Conservation (phyloP, 64 coral and sea anemone genomes). For the Actinia equina region DNA sequence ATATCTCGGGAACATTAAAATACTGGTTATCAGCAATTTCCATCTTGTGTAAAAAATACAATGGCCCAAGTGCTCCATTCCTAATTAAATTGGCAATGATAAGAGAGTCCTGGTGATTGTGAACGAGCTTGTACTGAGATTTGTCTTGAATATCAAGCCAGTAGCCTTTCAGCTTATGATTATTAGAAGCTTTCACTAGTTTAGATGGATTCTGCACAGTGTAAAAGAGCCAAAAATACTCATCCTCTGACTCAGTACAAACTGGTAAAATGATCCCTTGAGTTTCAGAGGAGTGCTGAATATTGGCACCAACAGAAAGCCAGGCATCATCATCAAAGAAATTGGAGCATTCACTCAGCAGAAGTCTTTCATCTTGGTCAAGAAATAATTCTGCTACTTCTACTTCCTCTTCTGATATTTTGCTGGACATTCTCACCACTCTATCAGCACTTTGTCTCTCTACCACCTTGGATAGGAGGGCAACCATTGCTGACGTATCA, state of each 20-base stretch:
- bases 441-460: slow-evolving; percentile 26
- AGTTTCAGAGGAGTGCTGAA: too few relatives aligned
- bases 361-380: neutral
- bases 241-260: neutral
- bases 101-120: slow-evolving; percentile 36
- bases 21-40: slow-evolving; percentile 39
- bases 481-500: neutral
- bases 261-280: neutral
- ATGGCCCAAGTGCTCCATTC: slow-evolving; percentile 47
- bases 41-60: slow-evolving; percentile 42
- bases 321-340: slow-evolving; percentile 23
- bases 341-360: neutral
- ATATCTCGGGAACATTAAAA: slow-evolving; percentile 19
- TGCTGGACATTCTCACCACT: slow-evolving; percentile 28
- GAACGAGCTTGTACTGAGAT: slow-evolving; percentile 18
- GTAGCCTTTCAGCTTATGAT: neutral
- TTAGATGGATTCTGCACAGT: neutral
- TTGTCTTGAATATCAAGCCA: too few relatives aligned
- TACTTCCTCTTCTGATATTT: slow-evolving; percentile 40
- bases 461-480: slow-evolving; percentile 41
- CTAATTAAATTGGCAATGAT: slow-evolving; percentile 48
- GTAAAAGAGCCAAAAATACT: too few relatives aligned
- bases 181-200: too few relatives aligned
- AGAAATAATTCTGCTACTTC: slow-evolving; percentile 27
- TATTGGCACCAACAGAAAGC: neutral